phyloP scores from a whole-genome alignment of 2,797 vertebrate genomes.

The Hoplostethus atlanticus region DNA sequence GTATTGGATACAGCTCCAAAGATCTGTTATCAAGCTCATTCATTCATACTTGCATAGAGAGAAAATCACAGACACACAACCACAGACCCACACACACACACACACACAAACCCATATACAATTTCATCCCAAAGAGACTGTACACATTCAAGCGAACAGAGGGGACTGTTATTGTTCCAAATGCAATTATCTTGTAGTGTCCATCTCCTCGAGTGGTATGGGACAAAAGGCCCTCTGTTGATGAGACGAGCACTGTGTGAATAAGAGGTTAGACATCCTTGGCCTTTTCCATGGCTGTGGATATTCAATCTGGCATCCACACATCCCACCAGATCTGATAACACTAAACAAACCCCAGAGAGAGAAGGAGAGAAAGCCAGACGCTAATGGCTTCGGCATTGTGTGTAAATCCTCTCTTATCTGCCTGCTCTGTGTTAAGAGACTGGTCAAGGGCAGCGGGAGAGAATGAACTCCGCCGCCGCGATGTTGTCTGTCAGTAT shows the following conservation, averaged over 20 bases:
- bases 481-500: conserved; percentile 52
- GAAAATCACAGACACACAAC: conserved; percentile 62
- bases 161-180: conserved; percentile 76
- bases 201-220: conserved; percentile 76
- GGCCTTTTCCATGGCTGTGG: conserved; percentile 78
- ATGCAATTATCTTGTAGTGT: conserved; percentile 83
- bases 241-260: conserved; percentile 80
- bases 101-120: conserved; percentile 70
- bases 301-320: conserved; percentile 84
- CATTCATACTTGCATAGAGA: conserved; percentile 62
- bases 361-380: conserved; percentile 64
- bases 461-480: conserved; percentile 64
- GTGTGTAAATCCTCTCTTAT: conserved; percentile 85
- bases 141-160: conserved; percentile 80
- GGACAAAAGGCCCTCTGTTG: conserved; percentile 81
- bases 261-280: conserved; percentile 82
- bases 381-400: conserved; percentile 82
- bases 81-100: conserved; percentile 42
- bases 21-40: conserved; percentile 70
- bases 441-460: conserved; percentile 79
- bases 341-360: conserved; percentile 78
- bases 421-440: conserved; percentile 79
- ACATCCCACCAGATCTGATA: conserved; percentile 83
- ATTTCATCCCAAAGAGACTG: conserved; percentile 80
- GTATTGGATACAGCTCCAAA: conserved; percentile 55